phyloP scores from a whole-genome alignment of 2,113 vertebrate species.

The Sardina pilchardus region DNA sequence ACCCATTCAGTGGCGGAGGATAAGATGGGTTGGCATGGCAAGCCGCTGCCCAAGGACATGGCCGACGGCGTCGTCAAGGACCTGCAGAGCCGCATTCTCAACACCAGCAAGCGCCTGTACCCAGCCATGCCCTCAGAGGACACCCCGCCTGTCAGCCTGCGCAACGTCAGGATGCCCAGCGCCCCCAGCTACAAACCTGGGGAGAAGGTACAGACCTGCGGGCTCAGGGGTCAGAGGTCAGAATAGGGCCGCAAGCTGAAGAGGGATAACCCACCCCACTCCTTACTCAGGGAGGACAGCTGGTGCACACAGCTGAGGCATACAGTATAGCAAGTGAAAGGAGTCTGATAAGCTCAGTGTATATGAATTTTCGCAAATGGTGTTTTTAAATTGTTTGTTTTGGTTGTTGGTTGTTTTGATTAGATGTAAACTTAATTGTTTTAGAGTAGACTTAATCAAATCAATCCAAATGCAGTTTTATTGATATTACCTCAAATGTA shows the following conservation, averaged over 20 bases:
- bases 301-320: background rate
- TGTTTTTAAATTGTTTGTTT: too few relatives aligned
- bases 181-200: conserved; percentile 88
- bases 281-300: background rate
- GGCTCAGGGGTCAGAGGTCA: background rate
- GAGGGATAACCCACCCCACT: background rate
- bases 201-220: conserved; percentile 80
- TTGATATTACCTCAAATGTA: too few relatives aligned
- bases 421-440: too few relatives aligned
- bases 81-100: conserved; percentile 82
- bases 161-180: conserved; percentile 87
- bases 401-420: too few relatives aligned
- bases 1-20: conserved; percentile 82
- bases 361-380: too few relatives aligned
- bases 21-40: conserved; percentile 92
- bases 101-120: conserved; percentile 85
- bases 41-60: conserved; percentile 89
- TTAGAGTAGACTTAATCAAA: too few relatives aligned
- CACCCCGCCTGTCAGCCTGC: conserved; percentile 79
- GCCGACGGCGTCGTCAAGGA: conserved; percentile 86
- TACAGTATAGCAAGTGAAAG: background rate
- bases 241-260: background rate
- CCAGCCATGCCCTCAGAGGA: conserved; percentile 83
- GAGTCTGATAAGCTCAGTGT: background rate
- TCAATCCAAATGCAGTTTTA: too few relatives aligned